phyloP scores from a whole-genome alignment of 2,888 invertebrate species.

The Prosapia bicincta region DNA sequence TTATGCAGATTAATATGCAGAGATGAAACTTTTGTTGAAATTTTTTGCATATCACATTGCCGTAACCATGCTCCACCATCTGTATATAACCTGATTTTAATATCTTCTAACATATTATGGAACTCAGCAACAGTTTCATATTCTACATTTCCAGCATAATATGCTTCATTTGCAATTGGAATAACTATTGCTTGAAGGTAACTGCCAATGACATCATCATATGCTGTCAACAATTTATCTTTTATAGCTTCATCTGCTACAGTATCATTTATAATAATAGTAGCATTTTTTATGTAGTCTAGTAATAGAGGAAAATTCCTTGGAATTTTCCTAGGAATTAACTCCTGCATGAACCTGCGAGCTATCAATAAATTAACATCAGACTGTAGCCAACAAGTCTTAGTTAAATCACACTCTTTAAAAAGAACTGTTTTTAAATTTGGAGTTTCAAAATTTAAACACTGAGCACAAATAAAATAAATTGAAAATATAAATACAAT shows the following conservation, averaged over 20 bases:
- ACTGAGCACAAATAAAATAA: not conserved
- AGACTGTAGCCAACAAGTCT: conserved; percentile 6
- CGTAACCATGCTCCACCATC: conserved; percentile 35
- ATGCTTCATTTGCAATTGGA: conserved; percentile 36
- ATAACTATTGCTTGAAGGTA: conserved; percentile 33
- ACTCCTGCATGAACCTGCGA: conserved; percentile 34
- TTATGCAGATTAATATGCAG: conserved; percentile 3
- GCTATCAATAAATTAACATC: conserved; percentile 14
- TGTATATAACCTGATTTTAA: conserved; percentile 33
- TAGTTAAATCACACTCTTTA: conserved; percentile 9
- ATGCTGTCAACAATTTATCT: conserved; percentile 20
- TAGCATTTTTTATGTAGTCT: conserved; percentile 13
- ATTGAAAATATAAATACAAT: not conserved
- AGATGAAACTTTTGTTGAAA: conserved; percentile 30
- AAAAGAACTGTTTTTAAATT: conserved; percentile 23
- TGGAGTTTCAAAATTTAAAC: conserved; percentile 15
- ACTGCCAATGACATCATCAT: conserved; percentile 34
- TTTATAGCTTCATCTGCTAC: conserved; percentile 7
- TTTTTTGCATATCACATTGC: conserved; percentile 35
- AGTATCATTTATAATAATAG: conserved; percentile 13
- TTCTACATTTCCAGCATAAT: conserved; percentile 37
- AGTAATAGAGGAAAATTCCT: conserved; percentile 24
- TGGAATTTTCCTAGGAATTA: conserved; percentile 34
- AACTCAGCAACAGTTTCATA: conserved; percentile 31
- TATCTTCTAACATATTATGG: conserved; percentile 29